Evolutionary conservation across 2,888 invertebrate genomes (phyloP).

Genomic region (Noctua pronuba): DNA sequence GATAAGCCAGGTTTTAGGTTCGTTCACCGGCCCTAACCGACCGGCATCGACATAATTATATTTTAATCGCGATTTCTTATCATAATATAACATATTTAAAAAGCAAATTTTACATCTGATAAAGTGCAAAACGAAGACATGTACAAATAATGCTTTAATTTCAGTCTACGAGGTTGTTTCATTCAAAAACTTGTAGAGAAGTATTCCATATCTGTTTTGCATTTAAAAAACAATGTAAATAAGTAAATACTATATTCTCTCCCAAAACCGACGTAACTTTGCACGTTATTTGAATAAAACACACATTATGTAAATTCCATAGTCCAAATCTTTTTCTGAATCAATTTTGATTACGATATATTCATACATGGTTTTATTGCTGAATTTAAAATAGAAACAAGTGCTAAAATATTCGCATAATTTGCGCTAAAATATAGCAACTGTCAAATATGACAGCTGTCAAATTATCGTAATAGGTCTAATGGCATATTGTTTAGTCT

Average conservation of each 20-base stretch:
- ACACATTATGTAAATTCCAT: neutral
- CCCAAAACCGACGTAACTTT: slow-evolving; percentile 1
- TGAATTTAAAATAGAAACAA: neutral
- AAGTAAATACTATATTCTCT: neutral
- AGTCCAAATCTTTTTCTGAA: slow-evolving; percentile 1
- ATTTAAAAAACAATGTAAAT: slow-evolving; percentile 27
- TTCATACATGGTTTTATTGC: neutral
- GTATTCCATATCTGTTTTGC: neutral
- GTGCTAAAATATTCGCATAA: neutral
- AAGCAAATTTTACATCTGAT: slow-evolving; percentile 39
- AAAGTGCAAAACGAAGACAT: slow-evolving; percentile 21
- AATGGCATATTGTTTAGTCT: slow-evolving; percentile 17
- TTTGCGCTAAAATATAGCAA: neutral
- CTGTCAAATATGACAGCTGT: slow-evolving; percentile 19
- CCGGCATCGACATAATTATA: slow-evolving; percentile 51
- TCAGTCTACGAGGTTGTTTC: neutral
- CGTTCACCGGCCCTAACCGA: slow-evolving; percentile 75
- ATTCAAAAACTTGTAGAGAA: neutral
- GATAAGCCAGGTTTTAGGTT: slow-evolving; percentile 80
- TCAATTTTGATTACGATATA: neutral
- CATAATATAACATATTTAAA: slow-evolving; percentile 37
- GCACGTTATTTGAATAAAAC: slow-evolving; percentile 5
- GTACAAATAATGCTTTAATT: slow-evolving; percentile 19
- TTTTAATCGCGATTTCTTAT: slow-evolving; percentile 67
- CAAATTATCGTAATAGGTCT: neutral